phyloP scores from a whole-genome alignment of 1,140 invertebrate genomes.

The Gerris buenoi region DNA sequence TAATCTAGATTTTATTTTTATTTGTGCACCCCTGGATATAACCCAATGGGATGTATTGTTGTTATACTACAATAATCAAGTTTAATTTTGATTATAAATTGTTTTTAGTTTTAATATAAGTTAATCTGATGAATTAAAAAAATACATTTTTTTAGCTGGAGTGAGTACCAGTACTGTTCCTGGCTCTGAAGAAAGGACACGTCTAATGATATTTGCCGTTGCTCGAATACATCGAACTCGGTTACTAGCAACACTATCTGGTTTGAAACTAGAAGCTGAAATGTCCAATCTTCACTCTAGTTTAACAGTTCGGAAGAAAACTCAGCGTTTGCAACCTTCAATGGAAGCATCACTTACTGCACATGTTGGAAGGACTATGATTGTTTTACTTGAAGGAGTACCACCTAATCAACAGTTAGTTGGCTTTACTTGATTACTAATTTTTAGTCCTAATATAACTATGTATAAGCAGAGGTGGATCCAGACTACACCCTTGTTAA shows the following conservation, averaged over 20 bases:
- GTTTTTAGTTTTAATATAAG: too few relatives aligned
- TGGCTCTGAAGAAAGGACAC: conserved; percentile 37
- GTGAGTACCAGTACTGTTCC: too few relatives aligned
- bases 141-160: too few relatives aligned
- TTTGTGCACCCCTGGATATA: too few relatives aligned
- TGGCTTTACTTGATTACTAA: conserved; percentile 10
- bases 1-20: too few relatives aligned
- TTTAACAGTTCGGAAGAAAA: conserved; percentile 61
- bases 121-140: too few relatives aligned
- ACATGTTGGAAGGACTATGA: conserved; percentile 80
- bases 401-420: conserved; percentile 74
- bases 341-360: conserved; percentile 78
- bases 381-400: conserved; percentile 77
- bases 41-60: too few relatives aligned
- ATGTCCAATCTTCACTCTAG: conserved; percentile 68
- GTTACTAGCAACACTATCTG: conserved; percentile 76
- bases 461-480: too few relatives aligned
- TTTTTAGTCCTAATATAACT: too few relatives aligned
- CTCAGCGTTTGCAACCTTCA: conserved; percentile 39
- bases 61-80: too few relatives aligned
- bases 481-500: too few relatives aligned
- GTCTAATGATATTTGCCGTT: conserved; percentile 68
- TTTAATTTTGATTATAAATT: too few relatives aligned
- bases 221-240: conserved; percentile 74
- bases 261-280: conserved; percentile 80